phyloP scores from a whole-genome alignment of 2,888 invertebrate species.

The Orthonychiurus folsomi region DNA sequence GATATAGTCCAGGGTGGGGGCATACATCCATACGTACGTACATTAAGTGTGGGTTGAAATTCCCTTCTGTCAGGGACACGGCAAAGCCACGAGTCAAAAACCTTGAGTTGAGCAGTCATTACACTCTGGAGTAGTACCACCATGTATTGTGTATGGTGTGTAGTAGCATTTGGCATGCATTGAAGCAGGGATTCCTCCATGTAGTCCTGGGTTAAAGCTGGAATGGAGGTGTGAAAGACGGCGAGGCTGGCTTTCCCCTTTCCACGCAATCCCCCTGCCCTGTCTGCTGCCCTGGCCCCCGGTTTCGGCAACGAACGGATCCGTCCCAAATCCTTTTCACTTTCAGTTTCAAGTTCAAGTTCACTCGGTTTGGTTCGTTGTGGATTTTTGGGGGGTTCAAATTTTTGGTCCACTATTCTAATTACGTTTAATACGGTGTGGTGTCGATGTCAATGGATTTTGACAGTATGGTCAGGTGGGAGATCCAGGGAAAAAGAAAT shows the following conservation, averaged over 20 bases:
- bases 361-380: background rate
- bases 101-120: background rate
- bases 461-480: too few relatives aligned
- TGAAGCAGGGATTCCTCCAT: background rate
- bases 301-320: background rate
- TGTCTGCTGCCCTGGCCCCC: background rate
- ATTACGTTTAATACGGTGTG: too few relatives aligned
- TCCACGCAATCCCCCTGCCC: background rate
- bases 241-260: too few relatives aligned
- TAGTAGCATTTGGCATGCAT: background rate
- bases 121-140: background rate
- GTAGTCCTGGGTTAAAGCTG: background rate
- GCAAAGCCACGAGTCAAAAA: background rate
- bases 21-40: too few relatives aligned
- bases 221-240: too few relatives aligned
- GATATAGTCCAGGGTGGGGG: background rate
- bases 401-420: too few relatives aligned
- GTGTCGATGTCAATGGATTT: too few relatives aligned
- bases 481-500: too few relatives aligned
- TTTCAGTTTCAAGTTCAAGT: constrained; percentile 1
- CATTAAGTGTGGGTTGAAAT: too few relatives aligned
- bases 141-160: background rate
- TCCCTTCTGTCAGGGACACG: background rate
- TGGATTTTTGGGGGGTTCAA: too few relatives aligned
- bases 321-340: background rate